phyloP scores from a whole-genome alignment of 2,888 invertebrate species.

The Lasiommata megera region DNA sequence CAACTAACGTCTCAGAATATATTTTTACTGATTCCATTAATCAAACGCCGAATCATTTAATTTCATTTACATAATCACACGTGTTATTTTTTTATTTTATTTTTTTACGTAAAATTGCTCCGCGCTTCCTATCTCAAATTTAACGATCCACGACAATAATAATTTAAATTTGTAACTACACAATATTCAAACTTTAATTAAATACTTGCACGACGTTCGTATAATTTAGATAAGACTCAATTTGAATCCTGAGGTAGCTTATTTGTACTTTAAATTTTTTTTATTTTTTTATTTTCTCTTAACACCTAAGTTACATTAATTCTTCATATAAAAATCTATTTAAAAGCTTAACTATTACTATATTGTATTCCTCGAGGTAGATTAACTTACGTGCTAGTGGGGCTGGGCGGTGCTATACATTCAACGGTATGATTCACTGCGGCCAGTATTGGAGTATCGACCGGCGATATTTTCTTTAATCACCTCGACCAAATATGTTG shows the following conservation, averaged over 20 bases:
- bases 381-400: slow-evolving; percentile 69
- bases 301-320: slow-evolving; percentile 64
- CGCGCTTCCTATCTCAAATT: slow-evolving; percentile 36
- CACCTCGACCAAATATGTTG: slow-evolving; percentile 14
- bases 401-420: slow-evolving; percentile 55
- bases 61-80: slow-evolving; percentile 27
- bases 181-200: slow-evolving; percentile 43
- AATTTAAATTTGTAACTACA: slow-evolving; percentile 32
- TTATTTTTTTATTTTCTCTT: slow-evolving; percentile 67
- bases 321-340: slow-evolving; percentile 79
- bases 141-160: slow-evolving; percentile 37
- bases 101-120: slow-evolving; percentile 38
- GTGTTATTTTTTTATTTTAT: slow-evolving; percentile 35
- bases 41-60: slow-evolving; percentile 36
- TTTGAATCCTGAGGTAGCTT: slow-evolving; percentile 81
- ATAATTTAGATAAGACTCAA: slow-evolving; percentile 51
- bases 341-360: slow-evolving; percentile 73
- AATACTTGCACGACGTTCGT: slow-evolving; percentile 48
- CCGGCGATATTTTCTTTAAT: slow-evolving; percentile 23
- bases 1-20: slow-evolving; percentile 43
- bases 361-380: slow-evolving; percentile 78
- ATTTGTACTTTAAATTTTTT: slow-evolving; percentile 76
- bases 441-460: slow-evolving; percentile 17
- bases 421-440: slow-evolving; percentile 32
- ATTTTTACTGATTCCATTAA: slow-evolving; percentile 36